These are phyloP conservation scores for Parauchenoglanis ngamensis DNA, from an alignment of 2,797 vertebrate species.

Conservation along the genomic window DNA sequence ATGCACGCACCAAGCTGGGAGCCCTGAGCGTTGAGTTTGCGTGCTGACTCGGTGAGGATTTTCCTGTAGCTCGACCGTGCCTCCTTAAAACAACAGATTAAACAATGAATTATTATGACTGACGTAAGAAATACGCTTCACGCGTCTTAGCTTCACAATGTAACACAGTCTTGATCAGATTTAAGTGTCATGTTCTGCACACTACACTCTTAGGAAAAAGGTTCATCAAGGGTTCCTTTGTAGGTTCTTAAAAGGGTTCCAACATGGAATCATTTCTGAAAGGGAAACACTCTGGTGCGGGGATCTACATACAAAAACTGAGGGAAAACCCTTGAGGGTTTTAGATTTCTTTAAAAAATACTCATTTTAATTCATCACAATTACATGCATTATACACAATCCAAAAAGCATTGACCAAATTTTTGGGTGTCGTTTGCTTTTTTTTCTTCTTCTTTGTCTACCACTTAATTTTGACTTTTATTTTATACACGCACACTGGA, in stretches of 20 bases:
- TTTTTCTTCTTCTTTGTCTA: neutral
- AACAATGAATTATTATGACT: neutral
- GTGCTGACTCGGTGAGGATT: slow-evolving; percentile 87
- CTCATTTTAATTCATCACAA: too few species aligned
- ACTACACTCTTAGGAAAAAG: neutral
- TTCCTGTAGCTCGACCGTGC: slow-evolving; percentile 87
- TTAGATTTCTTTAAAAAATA: neutral
- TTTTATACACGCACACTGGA: neutral
- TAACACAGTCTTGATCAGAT: neutral
- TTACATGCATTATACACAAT: neutral
- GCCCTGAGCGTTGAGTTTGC: slow-evolving; percentile 85
- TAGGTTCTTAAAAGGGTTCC: neutral
- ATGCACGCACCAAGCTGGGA: slow-evolving; percentile 87
- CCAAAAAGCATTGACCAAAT: neutral
- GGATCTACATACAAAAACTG: neutral
- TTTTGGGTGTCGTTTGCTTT: neutral
- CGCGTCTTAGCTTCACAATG: neutral
- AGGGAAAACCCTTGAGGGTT: neutral
- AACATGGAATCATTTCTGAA: neutral
- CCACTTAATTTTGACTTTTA: neutral
- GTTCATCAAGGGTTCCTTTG: neutral
- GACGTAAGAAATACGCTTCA: neutral
- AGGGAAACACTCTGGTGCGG: neutral
- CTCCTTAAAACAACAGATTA: slow-evolving; percentile 72
- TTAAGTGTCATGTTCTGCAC: neutral